These are phyloP conservation scores for Cephus runcator DNA, from an alignment of 2,888 invertebrate species.

Conservation along the genomic window DNA sequence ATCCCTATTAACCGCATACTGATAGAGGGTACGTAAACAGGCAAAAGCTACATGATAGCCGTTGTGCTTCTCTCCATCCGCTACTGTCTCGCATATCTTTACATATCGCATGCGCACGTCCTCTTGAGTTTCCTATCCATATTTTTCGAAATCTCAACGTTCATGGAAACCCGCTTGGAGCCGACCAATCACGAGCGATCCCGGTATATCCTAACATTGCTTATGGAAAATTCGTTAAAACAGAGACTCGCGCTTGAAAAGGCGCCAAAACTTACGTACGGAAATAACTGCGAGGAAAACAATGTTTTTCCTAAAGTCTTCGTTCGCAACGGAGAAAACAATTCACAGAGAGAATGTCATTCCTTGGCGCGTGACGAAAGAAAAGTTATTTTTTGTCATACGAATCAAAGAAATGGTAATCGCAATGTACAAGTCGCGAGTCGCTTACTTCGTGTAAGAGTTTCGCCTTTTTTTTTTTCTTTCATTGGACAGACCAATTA, in stretches of 20 bases:
- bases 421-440: neutral
- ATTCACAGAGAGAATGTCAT: neutral
- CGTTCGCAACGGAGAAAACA: neutral
- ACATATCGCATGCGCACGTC: neutral
- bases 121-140: neutral
- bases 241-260: constrained; percentile 22
- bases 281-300: constrained; percentile 26
- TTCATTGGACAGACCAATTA: neutral
- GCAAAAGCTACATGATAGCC: neutral
- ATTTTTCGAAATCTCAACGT: neutral
- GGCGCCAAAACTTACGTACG: constrained; percentile 27
- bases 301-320: constrained; percentile 19
- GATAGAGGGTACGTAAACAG: constrained; percentile 2
- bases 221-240: neutral
- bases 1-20: constrained; percentile 6
- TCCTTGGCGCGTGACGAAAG: constrained; percentile 9
- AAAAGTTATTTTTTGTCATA: constrained; percentile 1
- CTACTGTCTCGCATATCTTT: neutral
- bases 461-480: neutral
- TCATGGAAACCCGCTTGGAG: neutral
- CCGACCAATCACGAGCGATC: neutral
- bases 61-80: neutral
- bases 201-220: neutral
- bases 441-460: neutral
- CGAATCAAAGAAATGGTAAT: neutral